Base-by-base conservation (phyloP, 2,888 invertebrate genomes). In the Ophioninae sp. region DNA sequence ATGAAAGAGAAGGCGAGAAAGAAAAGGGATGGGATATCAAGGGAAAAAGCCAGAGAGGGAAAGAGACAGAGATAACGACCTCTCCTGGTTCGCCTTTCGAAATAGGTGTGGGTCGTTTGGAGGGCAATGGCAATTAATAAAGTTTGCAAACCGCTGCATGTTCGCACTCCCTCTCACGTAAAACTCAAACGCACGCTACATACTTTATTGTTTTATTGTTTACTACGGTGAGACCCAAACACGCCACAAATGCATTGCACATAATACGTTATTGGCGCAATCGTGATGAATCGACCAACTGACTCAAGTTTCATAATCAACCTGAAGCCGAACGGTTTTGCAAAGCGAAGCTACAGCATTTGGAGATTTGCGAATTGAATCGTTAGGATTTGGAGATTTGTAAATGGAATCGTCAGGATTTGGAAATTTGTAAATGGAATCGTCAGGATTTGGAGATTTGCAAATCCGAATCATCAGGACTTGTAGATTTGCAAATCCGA, bases 91-190 rank as follows among this genome's bases (percentile, higher is more conserved):
- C 71, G 59, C 71, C 30, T 72, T 39, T 13, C 37, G 39, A 58
- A 64, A 63, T 0, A 51, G 51, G 51, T 51, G 51, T 17, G 51
- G 51, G 51, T 51, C 5, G 51, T 51, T 22, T 22, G 63, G 58
- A 67, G 65, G 37, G 63, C 44, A 67, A 59, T 65, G 77, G 74
- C 78, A 83, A 83, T 83, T 83, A 83, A 81, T 78, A 81, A 83
- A 83, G 83, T 83, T 83, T 81, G 67, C 71, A 83, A 37, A 23
- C 39, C 59, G 41, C 61, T 44, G 63, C 69, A 51, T 77, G 59
- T 69, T 61, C 63, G 23, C 30, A 37, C n/a, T 6, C 37, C 69
- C 37, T 22, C 8, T 20, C 2, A 71, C 30, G 23, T 30, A 58
- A 3, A 58, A 22, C 51, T 51, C 13, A 75, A 73, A n/a, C 63